Evolutionary conservation across 2,113 vertebrate genomes (phyloP), one percentile per base, ranked within the genome.

Genomic region (Protobothrops mucrosquamatus): DNA sequence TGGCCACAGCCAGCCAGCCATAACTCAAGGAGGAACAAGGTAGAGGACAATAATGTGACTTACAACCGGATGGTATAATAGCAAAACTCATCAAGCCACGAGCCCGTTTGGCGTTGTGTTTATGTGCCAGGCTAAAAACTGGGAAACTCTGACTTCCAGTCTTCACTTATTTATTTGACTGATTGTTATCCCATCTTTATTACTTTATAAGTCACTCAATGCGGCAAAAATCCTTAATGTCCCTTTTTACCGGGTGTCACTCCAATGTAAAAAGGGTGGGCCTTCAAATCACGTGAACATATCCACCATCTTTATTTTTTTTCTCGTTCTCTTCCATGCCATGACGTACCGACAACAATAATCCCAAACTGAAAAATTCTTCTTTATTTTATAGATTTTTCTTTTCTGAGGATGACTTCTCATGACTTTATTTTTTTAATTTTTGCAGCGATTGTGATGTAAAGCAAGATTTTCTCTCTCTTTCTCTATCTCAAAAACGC

Each of bases 1-100:
- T 61, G 87, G 94, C 94, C 94, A 88, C 93, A 96, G 95, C 94
- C 96, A 95, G 20, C 91, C 93, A 91, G 23, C 64, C 94, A 81
- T 93, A 95, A 85, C 93, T 95, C 93, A 55, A 95, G 95, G 52
- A 22, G 20, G 20, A 89, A 46, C 2, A 2, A 46, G 34, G 12
- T 48, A 87, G 59, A 61, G 51, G 95, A 59, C 96, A 91, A 87
- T 92, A 94, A 93, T 88, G 89, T 0, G 0, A 86, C 15, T 11
- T 64, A 94, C 89, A 92, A 95, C 91, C 93, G 92, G 89, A 96
- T 93, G 94, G 94, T 94, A 92, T 93, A 93, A 46, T 5, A 18
- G 14, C 22, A 11, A 74, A 69, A 69, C 48, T 34, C 3, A 54
- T 54, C 64, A 34, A 74, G n/a, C n/a, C 18, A 6, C n/a, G 6